Conservation (phyloP, 1,140 invertebrate genomes). For the Hesperophylax magnus region DNA sequence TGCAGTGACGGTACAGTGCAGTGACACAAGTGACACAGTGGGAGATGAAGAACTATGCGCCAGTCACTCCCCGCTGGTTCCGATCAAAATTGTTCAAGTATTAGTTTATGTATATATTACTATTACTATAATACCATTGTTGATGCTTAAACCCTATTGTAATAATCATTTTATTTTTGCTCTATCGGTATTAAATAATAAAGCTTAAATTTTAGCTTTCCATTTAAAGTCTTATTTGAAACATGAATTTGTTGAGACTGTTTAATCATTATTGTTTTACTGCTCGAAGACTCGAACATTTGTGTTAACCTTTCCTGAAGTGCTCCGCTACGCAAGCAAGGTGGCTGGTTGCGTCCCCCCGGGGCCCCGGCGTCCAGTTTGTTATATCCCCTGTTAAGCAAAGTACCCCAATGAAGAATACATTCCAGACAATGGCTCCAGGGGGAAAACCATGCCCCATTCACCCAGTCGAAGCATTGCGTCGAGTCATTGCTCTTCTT, state of each 20-base stretch:
- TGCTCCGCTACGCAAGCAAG: no score
- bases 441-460: no score
- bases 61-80: conserved; percentile 14
- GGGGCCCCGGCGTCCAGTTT: no score
- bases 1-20: background rate
- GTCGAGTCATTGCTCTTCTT: no score
- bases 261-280: conserved; percentile 5
- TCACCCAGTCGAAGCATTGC: no score
- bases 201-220: conserved; percentile 25
- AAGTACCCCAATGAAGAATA: no score
- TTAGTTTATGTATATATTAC: conserved; percentile 39
- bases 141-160: conserved; percentile 43
- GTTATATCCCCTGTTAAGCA: no score
- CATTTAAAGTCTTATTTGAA: conserved; percentile 11
- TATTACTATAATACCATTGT: conserved; percentile 36
- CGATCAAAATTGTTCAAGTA: conserved; percentile 42
- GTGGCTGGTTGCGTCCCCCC: no score
- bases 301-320: background rate
- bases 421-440: no score
- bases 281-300: background rate
- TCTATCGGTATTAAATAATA: conserved; percentile 22
- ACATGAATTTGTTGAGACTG: conserved; percentile 22
- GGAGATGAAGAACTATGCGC: conserved; percentile 5
- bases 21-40: background rate
- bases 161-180: conserved; percentile 34